Percentiles rank a stretch among this genome's conserved stretches.
Evolutionary conservation across 2,113 vertebrate species (phyloP).

Genomic region (Phalacrocorax aristotelis): DNA sequence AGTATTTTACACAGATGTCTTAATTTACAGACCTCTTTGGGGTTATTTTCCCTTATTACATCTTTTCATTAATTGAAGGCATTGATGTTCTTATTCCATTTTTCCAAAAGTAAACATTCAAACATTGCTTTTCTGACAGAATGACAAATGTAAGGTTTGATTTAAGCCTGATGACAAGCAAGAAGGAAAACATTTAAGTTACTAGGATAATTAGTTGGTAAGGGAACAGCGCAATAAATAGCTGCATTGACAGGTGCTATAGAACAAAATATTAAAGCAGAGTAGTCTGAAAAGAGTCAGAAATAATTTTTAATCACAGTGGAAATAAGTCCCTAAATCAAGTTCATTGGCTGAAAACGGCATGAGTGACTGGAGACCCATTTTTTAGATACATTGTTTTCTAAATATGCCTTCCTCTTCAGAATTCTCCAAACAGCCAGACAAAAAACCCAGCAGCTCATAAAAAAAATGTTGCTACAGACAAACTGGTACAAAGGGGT

Average conservation of each 20-base stretch:
- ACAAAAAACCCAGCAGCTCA: not conserved
- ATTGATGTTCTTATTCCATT: not conserved
- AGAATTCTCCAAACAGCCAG: not conserved
- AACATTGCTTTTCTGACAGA: not conserved
- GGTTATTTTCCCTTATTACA: not conserved
- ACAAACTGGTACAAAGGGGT: not conserved
- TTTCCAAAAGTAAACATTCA: not conserved
- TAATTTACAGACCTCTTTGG: not conserved
- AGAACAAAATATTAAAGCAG: not conserved
- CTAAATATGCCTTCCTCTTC: not conserved
- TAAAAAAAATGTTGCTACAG: not conserved
- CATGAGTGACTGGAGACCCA: not conserved
- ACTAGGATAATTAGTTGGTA: not conserved
- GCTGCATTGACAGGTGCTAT: not conserved
- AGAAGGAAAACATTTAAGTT: conserved; percentile 22
- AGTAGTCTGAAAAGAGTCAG: not conserved
- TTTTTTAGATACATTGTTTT: not conserved
- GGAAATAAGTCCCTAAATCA: not conserved
- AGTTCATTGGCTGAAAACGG: not conserved
- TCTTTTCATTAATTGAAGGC: not conserved
- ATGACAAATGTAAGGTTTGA: not conserved
- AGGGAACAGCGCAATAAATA: not conserved
- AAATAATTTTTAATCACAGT: not conserved
- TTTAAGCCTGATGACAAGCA: conserved; percentile 3
- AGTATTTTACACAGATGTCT: not conserved